A percentile compares a stretch with the other conserved stretches of the same genome.
Conservation (phyloP, 2,113 vertebrate genomes). For the Planiliza haematocheilus region DNA sequence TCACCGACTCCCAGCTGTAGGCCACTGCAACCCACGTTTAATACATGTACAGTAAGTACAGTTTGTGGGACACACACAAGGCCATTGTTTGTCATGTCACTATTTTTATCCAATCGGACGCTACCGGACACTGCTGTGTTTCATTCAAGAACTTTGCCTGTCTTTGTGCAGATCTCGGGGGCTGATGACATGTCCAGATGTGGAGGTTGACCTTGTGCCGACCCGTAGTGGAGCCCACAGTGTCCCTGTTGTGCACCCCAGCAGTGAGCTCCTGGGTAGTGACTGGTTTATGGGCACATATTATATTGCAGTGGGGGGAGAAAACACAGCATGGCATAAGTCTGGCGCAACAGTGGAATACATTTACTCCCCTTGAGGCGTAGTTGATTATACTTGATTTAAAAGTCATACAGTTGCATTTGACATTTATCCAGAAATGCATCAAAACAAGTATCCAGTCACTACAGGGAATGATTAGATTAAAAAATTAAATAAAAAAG, state of each 20-base stretch:
- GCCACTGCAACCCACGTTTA: conserved; percentile 1
- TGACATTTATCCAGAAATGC: too few species aligned
- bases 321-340: neutral
- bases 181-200: conserved; percentile 84
- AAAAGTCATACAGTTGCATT: neutral
- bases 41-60: neutral
- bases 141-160: conserved; percentile 35
- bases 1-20: conserved; percentile 39
- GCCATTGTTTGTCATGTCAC: conserved; percentile 35
- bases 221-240: conserved; percentile 55
- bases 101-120: conserved; percentile 47
- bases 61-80: neutral
- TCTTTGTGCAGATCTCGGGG: conserved; percentile 58
- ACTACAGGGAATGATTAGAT: too few species aligned
- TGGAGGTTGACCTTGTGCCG: conserved; percentile 65
- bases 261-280: conserved; percentile 35
- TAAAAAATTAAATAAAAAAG: too few species aligned
- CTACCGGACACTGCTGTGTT: conserved; percentile 20
- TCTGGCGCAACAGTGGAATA: neutral
- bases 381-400: too few species aligned
- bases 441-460: too few species aligned
- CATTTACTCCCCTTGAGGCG: neutral
- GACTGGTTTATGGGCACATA: conserved; percentile 32
- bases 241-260: conserved; percentile 53
- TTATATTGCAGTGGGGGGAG: conserved; percentile 18